Percentiles rank a stretch among this genome's conserved stretches.
These are phyloP conservation scores for Scaptomyza montana DNA, from an alignment of 1,140 invertebrate genomes.

Conservation along the genomic window DNA sequence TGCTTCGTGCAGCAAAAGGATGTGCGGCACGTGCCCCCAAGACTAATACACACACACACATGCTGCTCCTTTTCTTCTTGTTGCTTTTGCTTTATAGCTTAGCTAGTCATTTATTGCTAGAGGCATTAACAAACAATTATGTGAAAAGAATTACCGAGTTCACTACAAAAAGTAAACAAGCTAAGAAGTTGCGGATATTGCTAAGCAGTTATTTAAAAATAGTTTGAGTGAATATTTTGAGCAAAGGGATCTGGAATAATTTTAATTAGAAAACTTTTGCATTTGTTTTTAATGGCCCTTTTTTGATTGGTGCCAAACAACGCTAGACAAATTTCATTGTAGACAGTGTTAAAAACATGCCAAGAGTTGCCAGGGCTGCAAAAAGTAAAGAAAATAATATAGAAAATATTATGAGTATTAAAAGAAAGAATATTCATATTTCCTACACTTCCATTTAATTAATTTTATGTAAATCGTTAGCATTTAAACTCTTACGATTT, in stretches of 20 bases:
- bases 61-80: neutral
- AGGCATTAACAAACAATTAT: constrained; percentile 68
- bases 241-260: constrained; percentile 16
- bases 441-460: too few relatives aligned
- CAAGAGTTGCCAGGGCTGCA: constrained; percentile 13
- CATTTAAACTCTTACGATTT: neutral
- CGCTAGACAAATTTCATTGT: constrained; percentile 31
- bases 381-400: neutral
- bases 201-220: constrained; percentile 3
- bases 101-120: constrained; percentile 35
- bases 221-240: constrained; percentile 22
- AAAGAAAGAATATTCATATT: too few relatives aligned
- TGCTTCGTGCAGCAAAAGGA: constrained; percentile 5
- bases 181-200: constrained; percentile 3
- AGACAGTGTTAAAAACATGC: constrained; percentile 10
- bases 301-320: constrained; percentile 1
- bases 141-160: constrained; percentile 14
- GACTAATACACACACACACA: constrained; percentile 3
- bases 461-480: too few relatives aligned
- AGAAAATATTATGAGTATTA: neutral
- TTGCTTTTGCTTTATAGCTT: constrained; percentile 20
- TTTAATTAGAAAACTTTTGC: constrained; percentile 79
- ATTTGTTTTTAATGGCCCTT: constrained; percentile 54
- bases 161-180: constrained; percentile 18
- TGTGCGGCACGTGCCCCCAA: constrained; percentile 15